Percentiles rank a stretch among this genome's conserved stretches.
Evolutionary conservation across 1,140 invertebrate genomes (phyloP).

Genomic region (Coboldia fuscipes): DNA sequence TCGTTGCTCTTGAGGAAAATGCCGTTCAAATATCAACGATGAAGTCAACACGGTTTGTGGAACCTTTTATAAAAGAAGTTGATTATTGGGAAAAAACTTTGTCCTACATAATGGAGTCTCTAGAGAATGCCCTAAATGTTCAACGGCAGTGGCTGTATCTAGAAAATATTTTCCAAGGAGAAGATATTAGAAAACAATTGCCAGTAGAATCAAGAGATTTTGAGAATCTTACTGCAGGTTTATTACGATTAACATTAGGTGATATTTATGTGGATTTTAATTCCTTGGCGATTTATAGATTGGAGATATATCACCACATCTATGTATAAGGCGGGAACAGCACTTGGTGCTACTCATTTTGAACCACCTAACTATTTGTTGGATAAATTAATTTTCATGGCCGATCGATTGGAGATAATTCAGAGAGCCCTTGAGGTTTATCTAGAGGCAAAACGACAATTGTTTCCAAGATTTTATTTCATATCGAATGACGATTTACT

Average conservation of each 20-base stretch:
- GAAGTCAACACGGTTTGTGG: conserved; percentile 70
- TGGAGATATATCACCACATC: conserved; percentile 50
- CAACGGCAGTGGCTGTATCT: conserved; percentile 65
- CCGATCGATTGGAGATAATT: conserved; percentile 39
- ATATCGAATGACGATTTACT: conserved; percentile 74
- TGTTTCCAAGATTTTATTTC: conserved; percentile 70
- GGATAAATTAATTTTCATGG: conserved; percentile 36
- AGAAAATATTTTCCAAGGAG: conserved; percentile 65
- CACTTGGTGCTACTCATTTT: conserved; percentile 29
- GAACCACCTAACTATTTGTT: conserved; percentile 31
- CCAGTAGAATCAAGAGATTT: conserved; percentile 57
- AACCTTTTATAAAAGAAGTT: conserved; percentile 56
- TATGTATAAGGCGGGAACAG: conserved; percentile 29
- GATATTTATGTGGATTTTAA: background rate
- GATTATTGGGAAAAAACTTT: conserved; percentile 65
- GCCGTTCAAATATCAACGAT: conserved; percentile 53
- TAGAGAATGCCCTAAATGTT: conserved; percentile 51
- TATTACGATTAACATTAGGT: background rate
- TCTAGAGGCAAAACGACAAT: conserved; percentile 59
- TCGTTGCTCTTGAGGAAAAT: conserved; percentile 48
- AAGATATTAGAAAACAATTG: conserved; percentile 66
- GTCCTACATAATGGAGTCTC: conserved; percentile 51
- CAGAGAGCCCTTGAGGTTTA: conserved; percentile 58
- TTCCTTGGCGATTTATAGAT: conserved; percentile 10
- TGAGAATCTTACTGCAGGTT: conserved; percentile 34